phyloP scores from a whole-genome alignment of 2,888 invertebrate species.

The Dasysyrphus albostriatus region DNA sequence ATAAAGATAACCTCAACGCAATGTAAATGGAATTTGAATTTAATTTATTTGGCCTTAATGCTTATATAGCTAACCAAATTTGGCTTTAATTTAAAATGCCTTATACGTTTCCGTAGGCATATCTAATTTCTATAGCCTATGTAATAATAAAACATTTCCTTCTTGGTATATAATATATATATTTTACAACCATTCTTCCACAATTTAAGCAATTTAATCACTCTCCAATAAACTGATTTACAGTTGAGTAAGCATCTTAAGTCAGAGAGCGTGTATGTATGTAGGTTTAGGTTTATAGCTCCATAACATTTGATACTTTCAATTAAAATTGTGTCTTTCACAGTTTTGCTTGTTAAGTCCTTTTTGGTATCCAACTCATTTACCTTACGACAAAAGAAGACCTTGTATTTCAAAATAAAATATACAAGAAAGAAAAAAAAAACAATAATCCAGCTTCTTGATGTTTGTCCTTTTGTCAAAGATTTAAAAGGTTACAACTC shows the following conservation, averaged over 20 bases:
- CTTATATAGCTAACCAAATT: slow-evolving; percentile 12
- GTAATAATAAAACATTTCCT: neutral
- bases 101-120: neutral
- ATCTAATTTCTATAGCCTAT: neutral
- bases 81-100: slow-evolving; percentile 19
- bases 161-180: neutral
- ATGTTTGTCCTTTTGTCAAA: slow-evolving; percentile 65
- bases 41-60: slow-evolving; percentile 35
- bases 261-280: slow-evolving; percentile 16
- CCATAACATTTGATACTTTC: slow-evolving; percentile 66
- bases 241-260: slow-evolving; percentile 65
- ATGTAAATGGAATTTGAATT: slow-evolving; percentile 23
- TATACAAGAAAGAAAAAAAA: slow-evolving; percentile 3
- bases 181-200: slow-evolving; percentile 24
- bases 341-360: slow-evolving; percentile 49
- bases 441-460: slow-evolving; percentile 53
- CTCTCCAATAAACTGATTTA: slow-evolving; percentile 67
- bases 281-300: neutral
- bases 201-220: slow-evolving; percentile 68
- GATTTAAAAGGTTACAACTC: slow-evolving; percentile 59
- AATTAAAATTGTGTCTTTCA: slow-evolving; percentile 68
- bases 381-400: slow-evolving; percentile 4
- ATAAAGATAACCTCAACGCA: slow-evolving; percentile 33
- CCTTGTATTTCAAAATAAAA: neutral
- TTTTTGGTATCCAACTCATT: slow-evolving; percentile 31